phyloP scores from a whole-genome alignment of 2,888 invertebrate species.

The Crocallis elinguaria region DNA sequence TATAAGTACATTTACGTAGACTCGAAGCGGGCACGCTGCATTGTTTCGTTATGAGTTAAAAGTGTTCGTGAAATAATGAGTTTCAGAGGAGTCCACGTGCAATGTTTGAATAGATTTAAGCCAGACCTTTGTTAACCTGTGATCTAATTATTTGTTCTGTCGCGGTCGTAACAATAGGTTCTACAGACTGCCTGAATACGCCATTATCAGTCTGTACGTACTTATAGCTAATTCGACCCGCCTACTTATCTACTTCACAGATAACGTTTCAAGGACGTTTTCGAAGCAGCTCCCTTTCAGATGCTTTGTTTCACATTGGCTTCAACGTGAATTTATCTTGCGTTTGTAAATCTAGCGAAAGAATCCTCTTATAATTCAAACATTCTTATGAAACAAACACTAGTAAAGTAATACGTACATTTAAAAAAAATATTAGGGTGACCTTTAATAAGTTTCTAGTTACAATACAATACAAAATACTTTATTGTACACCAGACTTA shows the following conservation, averaged over 20 bases:
- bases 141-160: not conserved
- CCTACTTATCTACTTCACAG: constrained; percentile 31
- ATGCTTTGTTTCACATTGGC: too few species aligned
- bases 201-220: constrained; percentile 28
- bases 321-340: too few species aligned
- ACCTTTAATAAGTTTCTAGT: too few species aligned
- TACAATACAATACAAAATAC: too few species aligned
- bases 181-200: constrained; percentile 35
- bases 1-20: too few species aligned
- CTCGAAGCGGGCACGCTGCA: not conserved
- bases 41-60: not conserved
- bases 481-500: too few species aligned
- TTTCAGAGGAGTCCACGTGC: not conserved
- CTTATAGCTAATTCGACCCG: constrained; percentile 22
- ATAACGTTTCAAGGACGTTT: constrained; percentile 35
- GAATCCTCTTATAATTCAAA: too few species aligned
- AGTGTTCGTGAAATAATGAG: not conserved
- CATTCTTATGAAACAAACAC: too few species aligned
- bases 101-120: not conserved
- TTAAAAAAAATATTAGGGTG: too few species aligned
- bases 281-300: constrained; percentile 17
- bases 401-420: too few species aligned
- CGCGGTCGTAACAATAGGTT: constrained; percentile 26
- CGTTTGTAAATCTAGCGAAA: too few species aligned
- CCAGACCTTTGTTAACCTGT: not conserved